These are phyloP conservation scores for Pomacea maculata DNA, from an alignment of 1,140 invertebrate genomes.

Conservation along the genomic window DNA sequence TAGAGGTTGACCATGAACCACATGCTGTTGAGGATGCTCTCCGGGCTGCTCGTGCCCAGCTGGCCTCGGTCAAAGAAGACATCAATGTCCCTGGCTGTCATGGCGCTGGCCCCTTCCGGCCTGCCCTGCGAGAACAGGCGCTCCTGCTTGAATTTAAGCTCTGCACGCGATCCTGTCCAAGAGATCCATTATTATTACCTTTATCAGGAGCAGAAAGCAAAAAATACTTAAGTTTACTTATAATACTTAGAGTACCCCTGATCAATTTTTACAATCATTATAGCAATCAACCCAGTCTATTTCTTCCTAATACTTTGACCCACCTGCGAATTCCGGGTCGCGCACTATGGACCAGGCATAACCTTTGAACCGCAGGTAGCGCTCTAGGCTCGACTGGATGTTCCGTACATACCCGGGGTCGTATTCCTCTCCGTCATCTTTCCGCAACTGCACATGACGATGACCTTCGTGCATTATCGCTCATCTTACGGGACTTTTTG, in stretches of 20 bases:
- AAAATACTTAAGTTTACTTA: too few species aligned
- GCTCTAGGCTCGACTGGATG: slow-evolving; percentile 16
- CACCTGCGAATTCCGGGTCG: slow-evolving; percentile 4
- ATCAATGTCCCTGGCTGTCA: neutral
- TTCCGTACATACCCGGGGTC: slow-evolving; percentile 11
- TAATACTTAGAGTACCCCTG: too few species aligned
- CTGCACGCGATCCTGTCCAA: neutral
- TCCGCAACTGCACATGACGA: neutral
- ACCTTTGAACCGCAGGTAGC: slow-evolving; percentile 4
- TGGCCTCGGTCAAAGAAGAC: neutral
- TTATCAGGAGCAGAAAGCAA: neutral
- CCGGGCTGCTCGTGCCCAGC: neutral
- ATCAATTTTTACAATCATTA: too few species aligned
- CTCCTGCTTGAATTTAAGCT: neutral
- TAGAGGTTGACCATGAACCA: slow-evolving; percentile 11
- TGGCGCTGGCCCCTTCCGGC: too few species aligned
- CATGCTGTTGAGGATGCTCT: slow-evolving; percentile 3
- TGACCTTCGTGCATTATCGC: too few species aligned
- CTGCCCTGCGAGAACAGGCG: neutral
- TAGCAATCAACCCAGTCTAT: too few species aligned
- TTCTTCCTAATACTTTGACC: neutral
- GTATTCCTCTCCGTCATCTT: slow-evolving; percentile 18
- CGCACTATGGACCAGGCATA: slow-evolving; percentile 17
- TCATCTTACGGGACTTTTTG: too few species aligned
- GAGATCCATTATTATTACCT: neutral